A percentile compares a stretch with the other conserved stretches of the same genome.
These are phyloP conservation scores for Elaphurus davidianus DNA, from an alignment of 2,113 vertebrate species.

Conservation along the genomic window DNA sequence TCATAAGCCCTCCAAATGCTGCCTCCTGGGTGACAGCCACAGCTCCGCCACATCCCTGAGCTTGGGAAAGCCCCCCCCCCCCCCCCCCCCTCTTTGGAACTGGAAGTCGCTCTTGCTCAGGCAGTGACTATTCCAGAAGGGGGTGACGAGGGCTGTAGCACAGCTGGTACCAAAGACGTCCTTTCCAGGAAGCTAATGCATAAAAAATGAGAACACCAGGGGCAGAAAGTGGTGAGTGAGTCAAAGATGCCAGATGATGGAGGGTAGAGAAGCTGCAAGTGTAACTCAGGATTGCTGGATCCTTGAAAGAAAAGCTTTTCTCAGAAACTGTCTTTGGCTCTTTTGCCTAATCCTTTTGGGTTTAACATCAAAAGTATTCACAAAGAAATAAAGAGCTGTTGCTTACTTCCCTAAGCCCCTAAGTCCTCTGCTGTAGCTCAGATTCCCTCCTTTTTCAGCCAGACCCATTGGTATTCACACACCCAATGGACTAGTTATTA, in stretches of 20 bases:
- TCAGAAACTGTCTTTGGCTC: not conserved
- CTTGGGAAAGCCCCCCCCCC: too few relatives aligned
- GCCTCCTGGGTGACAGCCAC: not conserved
- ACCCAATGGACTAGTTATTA: not conserved
- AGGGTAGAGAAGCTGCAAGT: not conserved
- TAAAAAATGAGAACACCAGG: not conserved
- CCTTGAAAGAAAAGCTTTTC: slow-evolving; percentile 25
- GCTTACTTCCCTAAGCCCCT: not conserved
- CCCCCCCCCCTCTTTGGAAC: too few relatives aligned
- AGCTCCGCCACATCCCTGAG: not conserved
- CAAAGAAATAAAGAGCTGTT: not conserved
- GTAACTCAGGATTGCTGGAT: not conserved
- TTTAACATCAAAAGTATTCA: not conserved
- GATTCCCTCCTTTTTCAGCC: not conserved
- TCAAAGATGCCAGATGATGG: not conserved
- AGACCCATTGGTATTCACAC: not conserved
- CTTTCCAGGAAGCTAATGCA: not conserved
- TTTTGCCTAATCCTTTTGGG: not conserved
- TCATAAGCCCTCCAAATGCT: slow-evolving; percentile 9
- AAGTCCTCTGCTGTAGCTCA: not conserved
- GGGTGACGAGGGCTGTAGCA: slow-evolving; percentile 50
- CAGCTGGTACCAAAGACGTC: slow-evolving; percentile 36
- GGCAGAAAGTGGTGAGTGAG: slow-evolving; percentile 22
- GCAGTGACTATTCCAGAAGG: slow-evolving; percentile 56
- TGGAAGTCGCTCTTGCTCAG: not conserved